Evolutionary conservation across 2,797 vertebrate species (phyloP).

Genomic region (Bufotes viridis): DNA sequence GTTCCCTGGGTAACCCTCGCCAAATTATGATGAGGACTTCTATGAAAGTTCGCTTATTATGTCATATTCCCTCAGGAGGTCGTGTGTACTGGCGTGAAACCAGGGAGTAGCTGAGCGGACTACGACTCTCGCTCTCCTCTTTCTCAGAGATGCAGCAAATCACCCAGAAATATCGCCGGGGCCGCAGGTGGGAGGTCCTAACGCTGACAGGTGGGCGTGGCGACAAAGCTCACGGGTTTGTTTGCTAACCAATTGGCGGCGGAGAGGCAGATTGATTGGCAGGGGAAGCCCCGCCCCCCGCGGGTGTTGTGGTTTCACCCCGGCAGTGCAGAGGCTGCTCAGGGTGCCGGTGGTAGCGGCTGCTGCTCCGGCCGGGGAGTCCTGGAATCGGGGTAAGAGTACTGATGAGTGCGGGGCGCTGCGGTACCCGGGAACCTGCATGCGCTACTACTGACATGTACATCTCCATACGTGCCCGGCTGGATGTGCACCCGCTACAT

Average conservation of each 20-base stretch:
- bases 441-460: background rate
- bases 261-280: slow-evolving; percentile 20
- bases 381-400: slow-evolving; percentile 39
- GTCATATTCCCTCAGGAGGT: too few relatives aligned
- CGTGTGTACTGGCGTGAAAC: too few relatives aligned
- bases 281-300: slow-evolving; percentile 33
- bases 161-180: background rate
- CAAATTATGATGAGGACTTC: too few relatives aligned
- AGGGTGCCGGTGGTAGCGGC: slow-evolving; percentile 52
- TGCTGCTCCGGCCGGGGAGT: slow-evolving; percentile 26
- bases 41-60: too few relatives aligned
- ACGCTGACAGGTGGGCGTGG: slow-evolving; percentile 57
- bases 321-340: slow-evolving; percentile 57
- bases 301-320: slow-evolving; percentile 61
- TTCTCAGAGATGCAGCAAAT: background rate
- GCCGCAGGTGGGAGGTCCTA: slow-evolving; percentile 40
- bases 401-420: background rate
- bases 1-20: too few relatives aligned
- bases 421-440: background rate
- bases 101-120: background rate
- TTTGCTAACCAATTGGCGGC: slow-evolving; percentile 25
- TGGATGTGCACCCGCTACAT: background rate
- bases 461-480: background rate
- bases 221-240: slow-evolving; percentile 24
- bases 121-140: background rate